Conservation (phyloP, 2,113 vertebrate genomes). For the Ptychochromis oligacanthus region DNA sequence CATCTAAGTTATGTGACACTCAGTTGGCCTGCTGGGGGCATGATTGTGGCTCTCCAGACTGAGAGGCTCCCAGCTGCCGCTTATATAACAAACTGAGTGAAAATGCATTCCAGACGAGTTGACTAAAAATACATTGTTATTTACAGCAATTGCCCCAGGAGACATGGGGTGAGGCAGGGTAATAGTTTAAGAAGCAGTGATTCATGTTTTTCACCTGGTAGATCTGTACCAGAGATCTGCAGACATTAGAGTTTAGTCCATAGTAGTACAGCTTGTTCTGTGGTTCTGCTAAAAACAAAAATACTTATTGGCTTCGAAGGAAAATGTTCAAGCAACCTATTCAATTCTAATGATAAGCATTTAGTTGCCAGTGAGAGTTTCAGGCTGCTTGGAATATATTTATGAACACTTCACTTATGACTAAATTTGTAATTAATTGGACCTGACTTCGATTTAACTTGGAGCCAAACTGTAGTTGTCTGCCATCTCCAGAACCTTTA, state of each 20-base stretch:
- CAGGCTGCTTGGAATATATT: conserved; percentile 1
- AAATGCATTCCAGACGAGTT: conserved; percentile 59
- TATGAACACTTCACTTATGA: not conserved
- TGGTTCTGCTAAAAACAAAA: conserved; percentile 4
- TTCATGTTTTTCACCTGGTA: conserved; percentile 55
- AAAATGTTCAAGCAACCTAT: not conserved
- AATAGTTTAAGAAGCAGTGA: conserved; percentile 59
- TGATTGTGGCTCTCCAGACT: conserved; percentile 53
- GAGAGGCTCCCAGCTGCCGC: conserved; percentile 56
- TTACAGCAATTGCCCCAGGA: conserved; percentile 56
- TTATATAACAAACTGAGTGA: conserved; percentile 57
- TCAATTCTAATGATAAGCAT: not conserved
- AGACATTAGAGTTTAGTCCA: conserved; percentile 33
- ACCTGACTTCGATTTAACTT: not conserved
- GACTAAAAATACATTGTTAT: conserved; percentile 66
- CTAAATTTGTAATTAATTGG: not conserved
- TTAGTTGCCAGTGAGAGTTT: not conserved
- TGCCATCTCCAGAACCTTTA: not conserved
- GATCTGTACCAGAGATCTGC: conserved; percentile 24
- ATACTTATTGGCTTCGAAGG: not conserved
- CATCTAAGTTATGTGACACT: conserved; percentile 47
- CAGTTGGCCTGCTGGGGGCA: conserved; percentile 38
- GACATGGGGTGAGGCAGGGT: conserved; percentile 38
- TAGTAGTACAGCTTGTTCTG: not conserved
- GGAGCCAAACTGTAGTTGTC: not conserved